phyloP scores from a whole-genome alignment of 2,888 invertebrate genomes.

The Calliphora vomitoria region DNA sequence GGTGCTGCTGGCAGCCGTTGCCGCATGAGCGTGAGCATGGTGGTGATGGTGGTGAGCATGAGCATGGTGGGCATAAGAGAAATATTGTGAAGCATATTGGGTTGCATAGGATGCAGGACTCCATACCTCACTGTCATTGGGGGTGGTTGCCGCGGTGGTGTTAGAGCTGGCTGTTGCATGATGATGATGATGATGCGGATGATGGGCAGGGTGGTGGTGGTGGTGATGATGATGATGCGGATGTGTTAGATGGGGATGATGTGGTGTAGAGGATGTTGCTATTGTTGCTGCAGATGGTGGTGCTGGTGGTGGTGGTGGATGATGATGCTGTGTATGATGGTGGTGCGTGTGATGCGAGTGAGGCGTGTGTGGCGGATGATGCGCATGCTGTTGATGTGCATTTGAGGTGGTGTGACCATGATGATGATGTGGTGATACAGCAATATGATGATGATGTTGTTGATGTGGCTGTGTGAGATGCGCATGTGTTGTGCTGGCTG shows the following conservation, averaged over 20 bases:
- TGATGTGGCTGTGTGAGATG: constrained; percentile 69
- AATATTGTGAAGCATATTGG: constrained; percentile 87
- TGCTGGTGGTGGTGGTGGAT: constrained; percentile 64
- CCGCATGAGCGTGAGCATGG: constrained; percentile 80
- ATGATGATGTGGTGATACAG: constrained; percentile 72
- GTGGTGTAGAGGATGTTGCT: constrained; percentile 74
- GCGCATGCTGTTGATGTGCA: constrained; percentile 64
- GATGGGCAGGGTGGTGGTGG: constrained; percentile 72
- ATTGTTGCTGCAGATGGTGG: constrained; percentile 59
- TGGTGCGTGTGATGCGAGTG: constrained; percentile 74
- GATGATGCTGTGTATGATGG: constrained; percentile 70
- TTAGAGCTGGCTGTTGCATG: constrained; percentile 57
- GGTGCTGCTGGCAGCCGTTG: constrained; percentile 67
- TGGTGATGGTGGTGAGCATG: constrained; percentile 80
- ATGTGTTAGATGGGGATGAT: constrained; percentile 70
- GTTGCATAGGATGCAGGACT: constrained; percentile 85
- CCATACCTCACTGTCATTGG: constrained; percentile 88
- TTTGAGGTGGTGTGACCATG: constrained; percentile 73
- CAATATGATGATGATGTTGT: constrained; percentile 64
- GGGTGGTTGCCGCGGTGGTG: constrained; percentile 81
- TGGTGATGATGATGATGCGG: constrained; percentile 69
- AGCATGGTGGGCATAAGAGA: constrained; percentile 86
- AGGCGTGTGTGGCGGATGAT: constrained; percentile 72
- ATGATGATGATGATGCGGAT: constrained; percentile 61
- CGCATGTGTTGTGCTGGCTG: constrained; percentile 62